phyloP scores from a whole-genome alignment of 1,140 invertebrate species.

The Brachionus plicatilis region DNA sequence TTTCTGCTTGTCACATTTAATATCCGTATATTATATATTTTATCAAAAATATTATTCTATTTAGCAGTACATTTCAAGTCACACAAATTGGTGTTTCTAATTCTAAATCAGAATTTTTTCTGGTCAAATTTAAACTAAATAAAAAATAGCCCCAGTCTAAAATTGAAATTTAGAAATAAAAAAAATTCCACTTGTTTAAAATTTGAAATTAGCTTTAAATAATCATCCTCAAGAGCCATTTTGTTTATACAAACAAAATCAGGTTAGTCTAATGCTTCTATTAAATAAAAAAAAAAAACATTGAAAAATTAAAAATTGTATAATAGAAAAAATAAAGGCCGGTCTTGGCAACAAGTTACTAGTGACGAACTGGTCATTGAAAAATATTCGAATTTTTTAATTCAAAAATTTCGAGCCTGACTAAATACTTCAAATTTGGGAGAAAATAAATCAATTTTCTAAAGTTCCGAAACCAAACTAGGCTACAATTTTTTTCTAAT shows the following conservation, averaged over 20 bases:
- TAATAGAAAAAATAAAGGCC: background rate
- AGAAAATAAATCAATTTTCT: background rate
- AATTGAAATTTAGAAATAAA: background rate
- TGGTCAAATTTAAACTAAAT: background rate
- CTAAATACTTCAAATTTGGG: background rate
- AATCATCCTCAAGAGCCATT: background rate
- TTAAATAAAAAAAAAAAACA: background rate
- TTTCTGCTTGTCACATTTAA: no score
- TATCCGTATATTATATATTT: no score
- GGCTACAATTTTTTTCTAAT: background rate
- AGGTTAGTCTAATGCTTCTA: background rate
- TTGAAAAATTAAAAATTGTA: background rate
- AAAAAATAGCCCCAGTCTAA: background rate
- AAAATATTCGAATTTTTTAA: background rate
- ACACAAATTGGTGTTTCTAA: no score
- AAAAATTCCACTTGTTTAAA: background rate
- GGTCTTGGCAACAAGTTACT: background rate
- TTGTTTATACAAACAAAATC: background rate
- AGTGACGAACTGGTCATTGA: background rate
- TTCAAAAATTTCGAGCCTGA: background rate
- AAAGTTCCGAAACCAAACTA: background rate
- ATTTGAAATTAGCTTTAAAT: background rate
- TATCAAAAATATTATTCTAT: no score
- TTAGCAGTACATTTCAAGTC: no score
- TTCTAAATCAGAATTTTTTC: no score